Base-by-base conservation (phyloP, 2,113 vertebrate genomes). In the Scalopus aquaticus region DNA sequence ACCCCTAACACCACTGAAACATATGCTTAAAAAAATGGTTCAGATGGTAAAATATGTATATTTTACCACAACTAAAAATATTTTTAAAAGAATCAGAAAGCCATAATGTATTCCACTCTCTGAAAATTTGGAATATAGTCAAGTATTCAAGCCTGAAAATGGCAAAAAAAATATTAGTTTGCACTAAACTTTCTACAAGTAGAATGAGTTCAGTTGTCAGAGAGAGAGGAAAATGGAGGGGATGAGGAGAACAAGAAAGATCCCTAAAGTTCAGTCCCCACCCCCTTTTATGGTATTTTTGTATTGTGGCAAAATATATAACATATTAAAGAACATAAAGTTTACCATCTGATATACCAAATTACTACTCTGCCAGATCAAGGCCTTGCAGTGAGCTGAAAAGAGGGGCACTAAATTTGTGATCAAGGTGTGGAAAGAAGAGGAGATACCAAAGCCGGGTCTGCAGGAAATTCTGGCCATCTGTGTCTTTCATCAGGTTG, bases 351-450 rank as follows among this genome's bases (percentile, higher is more conserved):
- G 22, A 6, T 0, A 60, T 12, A 58, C 7, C 16, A 19, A 4
- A 24, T 49, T n/a, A n/a, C 51, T 42, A 7, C 26, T 86, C 69
- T 51, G 39, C 16, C 65, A 78, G 74, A 65, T 17, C 46, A 39
- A n/a, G 16, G 44, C 28, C 20, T 44, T 69, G 26, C 1, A 0
- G 3, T 65, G 35, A 49, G 35, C 37, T 73, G 60, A 62, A 51
- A 54, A 9, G 12, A 9, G 15, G 22, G 6, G 39, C 24, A 13
- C 24, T 1, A 6, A 24, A 20, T 9, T 1, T 9, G 9, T 15
- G 4, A 13, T 58, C 26, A 2, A 3, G 30, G 15, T 28, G 8
- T 2, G 37, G 74, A 49, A 19, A 46, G 28, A 7, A 1, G 8
- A 67, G 65, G 26, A 90, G 46, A 42, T 6, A 13, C 3, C 46